Base-by-base conservation (phyloP, 2,113 vertebrate genomes). In the Leptobrachium leishanense region DNA sequence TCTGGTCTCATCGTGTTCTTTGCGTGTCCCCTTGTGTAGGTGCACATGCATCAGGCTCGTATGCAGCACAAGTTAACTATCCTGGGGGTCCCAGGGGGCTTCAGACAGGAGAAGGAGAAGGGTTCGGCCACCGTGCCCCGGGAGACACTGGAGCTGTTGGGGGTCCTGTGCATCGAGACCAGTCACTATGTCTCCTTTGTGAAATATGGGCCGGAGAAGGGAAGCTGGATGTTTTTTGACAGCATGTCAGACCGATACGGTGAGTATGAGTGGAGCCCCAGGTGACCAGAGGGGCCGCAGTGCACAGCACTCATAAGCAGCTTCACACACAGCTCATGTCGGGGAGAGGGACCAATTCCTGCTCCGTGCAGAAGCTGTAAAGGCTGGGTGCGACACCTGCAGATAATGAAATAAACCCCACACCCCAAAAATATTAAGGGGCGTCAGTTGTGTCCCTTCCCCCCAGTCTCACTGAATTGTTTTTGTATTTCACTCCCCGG, bases 161-260 rank as follows among this genome's bases (percentile, higher is more conserved):
- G 95, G 0, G 95, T 97, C 54, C 92, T 97, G 40, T 97, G 93
- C 87, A 97, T 97, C 0, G 95, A 97, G 87, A 97, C 94, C 43
- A 97, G 96, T 41, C 96, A 97, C 84, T 97, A 97, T 0, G 95
- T 97, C 57, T 93, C 95, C 82, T 97, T 97, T 0, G 89, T 97
- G 79, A 95, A 95, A 10, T 85, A 96, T 0, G 96, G 95, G 7
- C 92, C 93, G 0, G 74, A 86, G 12, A 83, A 65, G 0, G 39
- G 88, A 0, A 90, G 95, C 87, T 97, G 96, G 96, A 92, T 96
- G 88, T 97, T 97, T 85, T 97, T 96, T 0, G 96, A 97, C 89
- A 97, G 96, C 88, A 97, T 97, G 96, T 95, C 96, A 0, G 96
- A 97, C 88, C 87, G 96, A 75, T 69, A 93, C 0, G 96, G 95